Base-by-base conservation (phyloP, 2,888 invertebrate genomes). In the Pollenia angustigena region DNA sequence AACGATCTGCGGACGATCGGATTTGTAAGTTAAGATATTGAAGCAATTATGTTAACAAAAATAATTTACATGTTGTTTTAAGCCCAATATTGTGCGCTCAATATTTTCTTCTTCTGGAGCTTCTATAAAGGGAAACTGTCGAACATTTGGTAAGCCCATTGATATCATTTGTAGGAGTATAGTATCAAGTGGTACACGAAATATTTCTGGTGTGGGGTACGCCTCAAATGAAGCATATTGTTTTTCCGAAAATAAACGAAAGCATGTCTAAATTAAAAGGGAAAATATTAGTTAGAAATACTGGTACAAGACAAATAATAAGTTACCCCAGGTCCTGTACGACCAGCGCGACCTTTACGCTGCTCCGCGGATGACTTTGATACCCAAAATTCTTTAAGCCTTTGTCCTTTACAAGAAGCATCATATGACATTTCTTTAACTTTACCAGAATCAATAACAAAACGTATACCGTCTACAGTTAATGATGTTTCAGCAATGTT, bases 401-500 rank as follows among this genome's bases (percentile, higher is more conserved):
- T 95, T 91, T 98, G 98, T 94, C 99, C 97, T 92, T 98, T 98
- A 80, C 97, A 96, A 1, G 95, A 95, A 0, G 98, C 96, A 93
- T 99, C 98, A 91, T 98, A 99, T 90, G 97, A 98, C 98, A 99
- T 99, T 94, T 99, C 97, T 94, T 99, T 99, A 0, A 96, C 98
- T 95, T 98, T 99, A 44, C 99, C 99, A 3, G 99, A 99, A 93
- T 99, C 99, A 0, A 97, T 95, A 0, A 99, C 99, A 94, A 99
- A 99, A 90, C 99, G 95, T 76, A 99, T 97, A 0, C 99, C 99
- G 92, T 99, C 99, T 78, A 99, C 99, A 0, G 99, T 99, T 4
- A 99, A 97, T 0, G 99, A 99, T 0, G 99, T 99, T 94, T 99
- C 99, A 0, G 99, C 99, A 82, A 99, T 99, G 91, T 99, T 99